These are phyloP conservation scores for Distichodus sexfasciatus DNA, from an alignment of 2,797 vertebrate genomes.

Conservation along the genomic window DNA sequence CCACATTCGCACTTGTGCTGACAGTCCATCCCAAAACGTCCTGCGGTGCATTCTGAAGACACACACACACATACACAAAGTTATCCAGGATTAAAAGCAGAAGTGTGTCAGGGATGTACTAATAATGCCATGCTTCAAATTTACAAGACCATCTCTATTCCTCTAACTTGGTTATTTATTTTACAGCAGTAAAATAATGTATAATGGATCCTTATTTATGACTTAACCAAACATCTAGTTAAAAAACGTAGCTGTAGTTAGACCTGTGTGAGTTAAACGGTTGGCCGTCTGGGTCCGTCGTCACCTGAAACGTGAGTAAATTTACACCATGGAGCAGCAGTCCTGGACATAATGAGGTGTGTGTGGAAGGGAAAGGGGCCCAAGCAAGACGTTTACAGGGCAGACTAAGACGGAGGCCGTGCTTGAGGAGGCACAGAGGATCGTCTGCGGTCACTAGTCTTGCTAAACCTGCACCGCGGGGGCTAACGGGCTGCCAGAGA, in stretches of 20 bases:
- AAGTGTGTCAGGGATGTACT: no score
- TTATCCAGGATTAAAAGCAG: neutral
- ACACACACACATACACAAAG: slow-evolving; percentile 22
- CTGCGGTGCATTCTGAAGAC: slow-evolving; percentile 75
- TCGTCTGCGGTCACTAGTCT: slow-evolving; percentile 18
- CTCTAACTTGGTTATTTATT: no score
- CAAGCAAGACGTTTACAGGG: slow-evolving; percentile 43
- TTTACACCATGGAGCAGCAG: neutral
- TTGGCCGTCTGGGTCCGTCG: neutral
- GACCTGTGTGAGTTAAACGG: no score
- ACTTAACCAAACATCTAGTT: no score
- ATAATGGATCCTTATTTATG: no score
- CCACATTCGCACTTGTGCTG: slow-evolving; percentile 77
- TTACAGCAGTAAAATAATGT: no score
- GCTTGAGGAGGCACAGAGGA: slow-evolving; percentile 24
- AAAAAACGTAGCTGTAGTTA: no score
- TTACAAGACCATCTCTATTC: no score
- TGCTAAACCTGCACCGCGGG: neutral
- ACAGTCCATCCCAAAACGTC: slow-evolving; percentile 74
- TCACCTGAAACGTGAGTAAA: slow-evolving; percentile 4
- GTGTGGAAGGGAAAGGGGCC: slow-evolving; percentile 41
- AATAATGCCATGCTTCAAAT: no score
- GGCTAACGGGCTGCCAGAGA: slow-evolving; percentile 47
- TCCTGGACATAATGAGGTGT: slow-evolving; percentile 12
- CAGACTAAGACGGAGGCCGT: slow-evolving; percentile 14